Evolutionary conservation across 2,888 invertebrate genomes (phyloP), one percentile per base, ranked within the genome.

Genomic region (Maniola hyperantus): DNA sequence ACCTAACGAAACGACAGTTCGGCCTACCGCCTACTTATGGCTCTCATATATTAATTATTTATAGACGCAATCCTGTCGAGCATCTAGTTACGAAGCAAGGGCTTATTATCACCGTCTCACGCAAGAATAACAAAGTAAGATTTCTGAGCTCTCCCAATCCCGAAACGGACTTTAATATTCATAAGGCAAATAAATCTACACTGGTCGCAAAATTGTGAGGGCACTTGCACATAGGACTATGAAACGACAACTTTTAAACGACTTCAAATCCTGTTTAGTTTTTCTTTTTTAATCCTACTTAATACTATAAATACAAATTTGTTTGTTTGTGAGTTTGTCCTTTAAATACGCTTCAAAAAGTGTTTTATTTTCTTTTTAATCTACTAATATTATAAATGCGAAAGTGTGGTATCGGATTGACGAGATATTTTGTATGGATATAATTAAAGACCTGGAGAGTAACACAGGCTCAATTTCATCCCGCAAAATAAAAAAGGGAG

Each of bases 91-190:
- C 62, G 66, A 70, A 73, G 77, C 77, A 79, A 78, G 74, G 77
- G 72, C 78, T 78, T 80, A 79, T 79, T 74, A 66, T 70, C 64
- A 63, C 65, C 67, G 68, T 63, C 39, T 69, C 70, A 72, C 77
- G 77, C 79, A 80, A 74, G 78, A 80, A 80, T 81, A 82, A 83
- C 84, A 83, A 82, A 86, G 62, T 62, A 42, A 78, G 81, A 80
- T 83, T 81, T 74, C 78, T 80, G 81, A 81, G 80, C 78, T 72
- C 77, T 77, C 81, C 81, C 80, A 77, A 83, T 85, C 83, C 74
- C 72, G 73, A 77, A 79, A 79, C 75, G 74, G 72, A 78, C 73
- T 83, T 85, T 79, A 84, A 85, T 85, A 84, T 85, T 83, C 83
- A 85, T 84, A 81, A 83, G 80, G 78, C 76, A 81, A 81, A 81